These are phyloP conservation scores for Sorex araneus DNA, from an alignment of 2,113 vertebrate genomes.

Conservation along the genomic window DNA sequence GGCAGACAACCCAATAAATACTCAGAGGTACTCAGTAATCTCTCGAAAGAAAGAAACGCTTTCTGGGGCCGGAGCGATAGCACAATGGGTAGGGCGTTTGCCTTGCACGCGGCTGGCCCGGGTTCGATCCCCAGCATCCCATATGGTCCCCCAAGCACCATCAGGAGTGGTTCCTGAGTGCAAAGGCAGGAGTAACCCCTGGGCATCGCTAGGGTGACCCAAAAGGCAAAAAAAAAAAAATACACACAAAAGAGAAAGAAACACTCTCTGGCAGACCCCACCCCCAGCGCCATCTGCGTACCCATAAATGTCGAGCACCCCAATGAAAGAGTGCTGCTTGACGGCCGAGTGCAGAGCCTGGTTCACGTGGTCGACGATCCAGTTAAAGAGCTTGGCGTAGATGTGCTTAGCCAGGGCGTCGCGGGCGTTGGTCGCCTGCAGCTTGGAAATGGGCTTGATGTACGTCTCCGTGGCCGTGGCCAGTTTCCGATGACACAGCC, in stretches of 20 bases:
- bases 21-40: background rate
- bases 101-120: no score
- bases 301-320: slow-evolving; percentile 99
- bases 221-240: no score
- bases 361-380: slow-evolving; percentile 98
- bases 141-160: no score
- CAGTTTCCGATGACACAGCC: slow-evolving; percentile 98
- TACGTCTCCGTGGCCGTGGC: slow-evolving; percentile 97
- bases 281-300: slow-evolving; percentile 82
- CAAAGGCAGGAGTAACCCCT: no score
- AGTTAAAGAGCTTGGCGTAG: slow-evolving; percentile 98
- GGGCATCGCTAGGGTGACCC: no score
- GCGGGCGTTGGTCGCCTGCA: slow-evolving; percentile 96
- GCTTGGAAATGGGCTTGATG: slow-evolving; percentile 95
- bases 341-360: slow-evolving; percentile 94
- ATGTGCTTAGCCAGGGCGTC: slow-evolving; percentile 98
- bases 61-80: no score
- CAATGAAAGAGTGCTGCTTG: slow-evolving; percentile 98
- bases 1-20: slow-evolving; percentile 26
- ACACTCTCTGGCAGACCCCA: background rate
- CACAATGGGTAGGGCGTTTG: no score
- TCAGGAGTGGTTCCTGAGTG: no score
- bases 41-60: background rate
- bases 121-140: no score
- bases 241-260: no score